Evolutionary conservation across 2,888 invertebrate genomes (phyloP).

Genomic region (Philaethria dido): DNA sequence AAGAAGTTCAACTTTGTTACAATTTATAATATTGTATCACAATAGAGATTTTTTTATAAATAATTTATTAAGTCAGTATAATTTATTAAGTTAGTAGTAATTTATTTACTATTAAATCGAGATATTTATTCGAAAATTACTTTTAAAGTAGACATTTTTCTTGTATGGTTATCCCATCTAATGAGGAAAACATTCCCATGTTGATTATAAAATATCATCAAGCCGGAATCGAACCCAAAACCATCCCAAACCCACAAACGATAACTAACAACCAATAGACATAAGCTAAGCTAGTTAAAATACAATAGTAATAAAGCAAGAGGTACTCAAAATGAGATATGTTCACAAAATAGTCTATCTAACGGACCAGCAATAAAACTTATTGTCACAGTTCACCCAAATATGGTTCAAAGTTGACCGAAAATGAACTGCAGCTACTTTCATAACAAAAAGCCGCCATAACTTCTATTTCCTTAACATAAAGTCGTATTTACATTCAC

Average conservation of each 20-base stretch:
- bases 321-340: not conserved
- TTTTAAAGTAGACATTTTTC: no score
- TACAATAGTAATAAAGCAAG: not conserved
- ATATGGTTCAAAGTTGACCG: constrained; percentile 64
- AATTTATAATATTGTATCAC: not conserved
- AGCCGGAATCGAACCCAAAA: no score
- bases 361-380: constrained; percentile 50
- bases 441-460: constrained; percentile 34
- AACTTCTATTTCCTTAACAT: constrained; percentile 30
- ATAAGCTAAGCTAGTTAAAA: no score
- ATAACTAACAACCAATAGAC: no score
- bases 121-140: no score
- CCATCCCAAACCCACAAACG: no score
- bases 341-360: constrained; percentile 41
- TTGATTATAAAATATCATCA: no score
- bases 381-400: constrained; percentile 54
- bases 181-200: no score
- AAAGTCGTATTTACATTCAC: constrained; percentile 35
- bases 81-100: no score
- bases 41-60: not conserved
- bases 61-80: no score
- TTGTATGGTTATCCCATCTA: no score
- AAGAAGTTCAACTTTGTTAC: not conserved
- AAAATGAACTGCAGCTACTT: constrained; percentile 50
- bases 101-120: no score